Base-by-base conservation (phyloP, 2,888 invertebrate species). In the Drosophila longiperda region DNA sequence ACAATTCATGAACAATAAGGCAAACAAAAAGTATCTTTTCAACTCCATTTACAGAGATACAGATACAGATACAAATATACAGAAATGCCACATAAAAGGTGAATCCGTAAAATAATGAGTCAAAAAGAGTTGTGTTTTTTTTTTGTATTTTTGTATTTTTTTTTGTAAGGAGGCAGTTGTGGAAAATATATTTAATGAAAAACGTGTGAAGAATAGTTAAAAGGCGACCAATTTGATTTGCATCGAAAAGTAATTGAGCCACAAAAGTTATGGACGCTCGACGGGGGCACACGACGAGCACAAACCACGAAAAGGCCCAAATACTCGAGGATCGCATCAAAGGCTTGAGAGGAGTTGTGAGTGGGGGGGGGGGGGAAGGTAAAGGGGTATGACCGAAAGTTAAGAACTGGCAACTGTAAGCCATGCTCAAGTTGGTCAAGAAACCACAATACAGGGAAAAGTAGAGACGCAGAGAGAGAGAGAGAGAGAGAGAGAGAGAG, bases 181-280 rank as follows among this genome's bases (percentile, higher is more conserved):
- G 49, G 62, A 80, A 64, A 69, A 82, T 45, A 71, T 70, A 69
- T 84, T 79, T 82, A 86, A 88, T 86, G 85, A 82, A 83, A 91
- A 91, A 90, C 89, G 91, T 90, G 91, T 90, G 90, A 90, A 90
- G 89, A 86, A 89, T 91, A 80, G 90, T 87, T 87, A 82, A 90
- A 80, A 84, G 85, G 84, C 84, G 80, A 71, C 81, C 87, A 90
- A 89, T 90, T 90, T 90, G 89, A 91, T 90, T 91, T 91, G 88
- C 90, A 90, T 90, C 83, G 80, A 82, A 91, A 85, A 89, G 89
- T 87, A 90, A 91, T 91, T 89, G 91, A 82, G 85, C 80, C 89
- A 88, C 80, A 87, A 83, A 89, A 81, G 84, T 86, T 89, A 89
- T 89, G 83, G 80, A 71, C 71, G 83, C 84, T 53, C 85, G 68